These are phyloP conservation scores for Natrix natrix DNA, from an alignment of 2,797 vertebrate species.

Conservation along the genomic window DNA sequence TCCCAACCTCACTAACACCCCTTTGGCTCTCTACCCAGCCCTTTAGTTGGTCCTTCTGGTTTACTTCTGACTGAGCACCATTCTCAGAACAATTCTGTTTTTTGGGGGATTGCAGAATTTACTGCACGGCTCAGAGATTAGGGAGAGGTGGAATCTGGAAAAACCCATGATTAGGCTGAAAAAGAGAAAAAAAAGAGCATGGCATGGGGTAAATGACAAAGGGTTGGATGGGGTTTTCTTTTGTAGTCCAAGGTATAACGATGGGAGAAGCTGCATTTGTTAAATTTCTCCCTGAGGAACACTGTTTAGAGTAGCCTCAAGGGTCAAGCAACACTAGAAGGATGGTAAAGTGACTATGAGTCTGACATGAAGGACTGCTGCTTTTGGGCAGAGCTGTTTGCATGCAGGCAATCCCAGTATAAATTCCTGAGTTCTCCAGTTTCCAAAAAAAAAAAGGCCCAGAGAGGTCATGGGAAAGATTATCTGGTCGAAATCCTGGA, in stretches of 20 bases:
- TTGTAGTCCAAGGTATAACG: not conserved
- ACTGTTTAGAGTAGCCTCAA: not conserved
- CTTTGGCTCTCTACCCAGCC: not conserved
- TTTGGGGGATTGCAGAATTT: not conserved
- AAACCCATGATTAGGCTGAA: not conserved
- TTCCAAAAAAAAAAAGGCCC: not conserved
- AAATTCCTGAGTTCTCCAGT: not conserved
- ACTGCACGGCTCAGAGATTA: not conserved
- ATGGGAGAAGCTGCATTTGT: not conserved
- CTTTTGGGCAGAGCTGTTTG: not conserved
- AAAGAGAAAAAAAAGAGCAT: not conserved
- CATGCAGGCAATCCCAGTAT: not conserved
- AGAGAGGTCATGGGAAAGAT: not conserved
- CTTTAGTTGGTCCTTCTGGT: conserved; percentile 13
- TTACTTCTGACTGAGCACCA: not conserved
- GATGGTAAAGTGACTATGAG: not conserved
- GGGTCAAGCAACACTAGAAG: not conserved
- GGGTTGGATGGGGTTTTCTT: not conserved
- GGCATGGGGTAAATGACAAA: not conserved
- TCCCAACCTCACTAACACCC: not conserved
- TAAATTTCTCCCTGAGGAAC: not conserved
- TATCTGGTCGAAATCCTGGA: not conserved
- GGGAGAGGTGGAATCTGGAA: not conserved
- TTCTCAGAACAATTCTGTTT: not conserved
- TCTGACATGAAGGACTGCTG: not conserved